Evolutionary conservation across 1,140 invertebrate genomes (phyloP).

Genomic region (Hyles vespertilio): DNA sequence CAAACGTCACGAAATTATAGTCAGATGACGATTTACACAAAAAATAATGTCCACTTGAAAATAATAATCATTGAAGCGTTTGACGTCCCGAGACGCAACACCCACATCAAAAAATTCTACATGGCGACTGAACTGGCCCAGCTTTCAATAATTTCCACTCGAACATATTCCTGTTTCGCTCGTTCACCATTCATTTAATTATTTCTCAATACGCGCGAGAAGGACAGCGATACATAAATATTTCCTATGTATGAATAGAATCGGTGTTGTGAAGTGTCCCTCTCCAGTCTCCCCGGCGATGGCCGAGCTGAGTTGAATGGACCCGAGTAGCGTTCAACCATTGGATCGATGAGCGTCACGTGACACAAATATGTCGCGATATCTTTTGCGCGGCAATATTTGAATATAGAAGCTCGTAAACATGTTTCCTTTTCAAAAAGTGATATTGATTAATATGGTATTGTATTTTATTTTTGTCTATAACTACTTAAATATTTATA

Average conservation of each 20-base stretch:
- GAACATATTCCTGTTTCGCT: conserved; percentile 71
- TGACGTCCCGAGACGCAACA: conserved; percentile 74
- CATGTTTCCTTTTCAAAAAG: neutral
- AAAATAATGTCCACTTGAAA: conserved; percentile 69
- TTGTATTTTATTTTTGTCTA: no score
- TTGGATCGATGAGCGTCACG: conserved; percentile 75
- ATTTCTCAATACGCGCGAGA: conserved; percentile 66
- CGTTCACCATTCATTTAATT: conserved; percentile 73
- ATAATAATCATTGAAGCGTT: conserved; percentile 74
- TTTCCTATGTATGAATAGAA: conserved; percentile 73
- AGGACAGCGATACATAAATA: conserved; percentile 69
- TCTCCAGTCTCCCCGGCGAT: conserved; percentile 53
- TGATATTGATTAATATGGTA: neutral
- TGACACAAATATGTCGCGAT: conserved; percentile 63
- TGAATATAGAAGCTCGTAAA: conserved; percentile 20
- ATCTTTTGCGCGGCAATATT: conserved; percentile 42
- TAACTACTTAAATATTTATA: no score
- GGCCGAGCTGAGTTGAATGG: conserved; percentile 74
- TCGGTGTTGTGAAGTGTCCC: conserved; percentile 71
- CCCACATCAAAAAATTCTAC: conserved; percentile 75
- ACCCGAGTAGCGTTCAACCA: conserved; percentile 75
- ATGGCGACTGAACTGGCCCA: conserved; percentile 69
- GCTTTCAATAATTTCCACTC: conserved; percentile 74
- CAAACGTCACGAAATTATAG: conserved; percentile 42
- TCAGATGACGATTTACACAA: conserved; percentile 52